phyloP scores from a whole-genome alignment of 2,888 invertebrate genomes.

The Agelastica alni region DNA sequence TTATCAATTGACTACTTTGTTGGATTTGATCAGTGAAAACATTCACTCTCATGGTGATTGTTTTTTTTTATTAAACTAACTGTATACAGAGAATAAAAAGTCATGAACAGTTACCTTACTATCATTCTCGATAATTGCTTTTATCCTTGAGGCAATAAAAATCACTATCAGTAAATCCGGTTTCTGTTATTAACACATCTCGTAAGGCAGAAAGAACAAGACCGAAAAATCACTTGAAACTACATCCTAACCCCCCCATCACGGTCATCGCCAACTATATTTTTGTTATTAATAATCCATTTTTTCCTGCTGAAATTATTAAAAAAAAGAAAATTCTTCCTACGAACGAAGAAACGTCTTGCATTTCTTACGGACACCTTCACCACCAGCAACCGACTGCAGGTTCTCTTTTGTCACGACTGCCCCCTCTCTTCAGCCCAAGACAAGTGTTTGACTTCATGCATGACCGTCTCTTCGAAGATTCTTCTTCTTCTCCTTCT shows the following conservation, averaged over 20 bases:
- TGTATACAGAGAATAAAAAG: no score
- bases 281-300: no score
- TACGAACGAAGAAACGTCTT: not conserved
- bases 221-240: not conserved
- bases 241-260: not conserved
- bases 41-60: no score
- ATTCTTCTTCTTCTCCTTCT: conserved; percentile 5
- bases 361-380: conserved; percentile 22
- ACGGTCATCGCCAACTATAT: not conserved
- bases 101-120: not conserved
- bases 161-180: conserved; percentile 15
- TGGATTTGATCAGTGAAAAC: no score
- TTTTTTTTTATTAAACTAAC: no score
- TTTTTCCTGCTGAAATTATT: not conserved
- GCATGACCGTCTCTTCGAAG: conserved; percentile 14
- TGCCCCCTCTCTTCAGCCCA: conserved; percentile 28
- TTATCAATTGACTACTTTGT: no score
- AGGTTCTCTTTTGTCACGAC: conserved; percentile 30
- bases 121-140: not conserved
- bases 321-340: not conserved
- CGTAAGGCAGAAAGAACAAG: no score
- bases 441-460: conserved; percentile 30
- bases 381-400: conserved; percentile 34
- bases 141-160: conserved; percentile 14
- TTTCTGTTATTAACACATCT: not conserved